Evolutionary conservation across 2,797 vertebrate genomes (phyloP).

Genomic region (Scleropages formosus): DNA sequence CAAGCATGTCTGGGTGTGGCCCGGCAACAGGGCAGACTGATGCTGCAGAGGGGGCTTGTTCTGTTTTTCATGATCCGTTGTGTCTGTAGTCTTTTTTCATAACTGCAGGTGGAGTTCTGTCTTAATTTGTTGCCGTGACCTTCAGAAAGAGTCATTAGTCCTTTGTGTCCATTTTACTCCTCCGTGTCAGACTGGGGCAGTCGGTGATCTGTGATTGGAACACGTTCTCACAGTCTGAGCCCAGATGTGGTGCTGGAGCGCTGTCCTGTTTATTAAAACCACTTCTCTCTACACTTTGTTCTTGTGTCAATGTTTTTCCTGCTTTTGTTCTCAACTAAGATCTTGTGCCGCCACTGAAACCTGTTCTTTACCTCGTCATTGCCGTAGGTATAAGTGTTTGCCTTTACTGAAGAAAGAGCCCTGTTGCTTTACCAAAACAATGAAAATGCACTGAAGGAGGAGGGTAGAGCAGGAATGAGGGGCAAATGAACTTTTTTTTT

Average conservation of each 20-base stretch:
- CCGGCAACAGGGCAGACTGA: background rate
- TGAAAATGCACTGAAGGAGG: constrained; percentile 16
- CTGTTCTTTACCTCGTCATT: background rate
- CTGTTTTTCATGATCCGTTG: background rate
- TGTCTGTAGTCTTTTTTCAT: background rate
- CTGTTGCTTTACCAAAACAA: background rate
- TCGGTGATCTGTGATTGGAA: background rate
- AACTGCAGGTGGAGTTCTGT: constrained; percentile 8
- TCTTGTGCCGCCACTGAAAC: background rate
- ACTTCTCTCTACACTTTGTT: background rate
- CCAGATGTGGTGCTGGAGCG: no score
- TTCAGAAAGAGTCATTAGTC: background rate
- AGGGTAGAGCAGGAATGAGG: constrained; percentile 4
- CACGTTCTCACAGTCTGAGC: background rate
- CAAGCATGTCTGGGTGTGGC: background rate
- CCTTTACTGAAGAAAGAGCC: background rate
- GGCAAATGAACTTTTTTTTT: constrained; percentile 32
- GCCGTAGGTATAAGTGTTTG: background rate
- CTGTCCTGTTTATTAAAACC: background rate
- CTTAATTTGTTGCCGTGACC: background rate
- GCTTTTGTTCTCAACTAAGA: background rate
- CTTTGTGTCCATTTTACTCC: background rate
- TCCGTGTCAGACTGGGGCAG: background rate
- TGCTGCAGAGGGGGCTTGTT: background rate
- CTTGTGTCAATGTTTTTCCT: background rate